A percentile compares a stretch with the other conserved stretches of the same genome.
Evolutionary conservation across 2,113 vertebrate species (phyloP).

Genomic region (Phrynosoma blainvillii): DNA sequence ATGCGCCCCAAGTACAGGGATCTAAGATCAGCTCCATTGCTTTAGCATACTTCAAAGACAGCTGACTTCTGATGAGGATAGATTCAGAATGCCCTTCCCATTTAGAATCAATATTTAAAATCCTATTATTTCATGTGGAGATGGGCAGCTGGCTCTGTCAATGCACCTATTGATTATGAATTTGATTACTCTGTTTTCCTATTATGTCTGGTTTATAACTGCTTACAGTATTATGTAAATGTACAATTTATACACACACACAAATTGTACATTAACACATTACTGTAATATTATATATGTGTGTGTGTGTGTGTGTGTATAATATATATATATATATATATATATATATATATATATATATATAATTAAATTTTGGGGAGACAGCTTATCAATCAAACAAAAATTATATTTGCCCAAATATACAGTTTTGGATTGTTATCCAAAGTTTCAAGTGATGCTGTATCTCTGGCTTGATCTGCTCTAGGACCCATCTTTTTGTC

Average conservation of each 20-base stretch:
- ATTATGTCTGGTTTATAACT: constrained; percentile 4
- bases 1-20: not conserved
- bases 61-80: not conserved
- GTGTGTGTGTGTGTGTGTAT: not conserved
- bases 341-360: too few species aligned
- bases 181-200: not conserved
- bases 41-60: not conserved
- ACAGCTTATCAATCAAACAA: not conserved
- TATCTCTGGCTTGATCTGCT: too few species aligned
- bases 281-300: fast-evolving
- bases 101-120: constrained; percentile 10
- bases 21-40: not conserved
- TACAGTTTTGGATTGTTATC: not conserved
- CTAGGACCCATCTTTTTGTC: too few species aligned
- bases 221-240: constrained; percentile 66
- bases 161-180: not conserved
- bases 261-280: not conserved
- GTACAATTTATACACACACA: constrained; percentile 63
- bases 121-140: not conserved
- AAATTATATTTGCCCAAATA: not conserved
- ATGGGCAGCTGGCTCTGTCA: fast-evolving
- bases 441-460: not conserved
- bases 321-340: too few species aligned
- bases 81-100: not conserved
- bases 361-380: not conserved